phyloP scores from a whole-genome alignment of 2,797 vertebrate genomes.

The Sparus aurata region DNA sequence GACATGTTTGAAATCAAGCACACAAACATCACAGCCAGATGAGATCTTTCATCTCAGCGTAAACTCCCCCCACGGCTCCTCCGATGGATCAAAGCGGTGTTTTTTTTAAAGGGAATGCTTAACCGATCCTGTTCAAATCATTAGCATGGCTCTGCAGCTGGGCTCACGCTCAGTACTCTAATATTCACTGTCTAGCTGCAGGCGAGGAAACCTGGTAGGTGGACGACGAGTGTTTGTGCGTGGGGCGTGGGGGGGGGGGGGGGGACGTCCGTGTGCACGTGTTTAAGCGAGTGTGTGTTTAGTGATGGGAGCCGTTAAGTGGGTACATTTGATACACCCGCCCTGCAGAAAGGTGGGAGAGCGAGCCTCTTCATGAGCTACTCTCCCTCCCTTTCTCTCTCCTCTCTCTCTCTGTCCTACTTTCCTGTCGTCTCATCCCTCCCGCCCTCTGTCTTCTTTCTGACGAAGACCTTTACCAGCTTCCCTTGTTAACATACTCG shows the following conservation, averaged over 20 bases:
- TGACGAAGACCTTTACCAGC: constrained; percentile 14
- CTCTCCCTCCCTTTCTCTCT: not conserved
- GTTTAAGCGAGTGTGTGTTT: constrained; percentile 7
- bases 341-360: constrained; percentile 46
- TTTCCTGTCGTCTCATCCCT: not conserved
- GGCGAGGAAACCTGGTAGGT: constrained; percentile 56
- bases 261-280: not conserved
- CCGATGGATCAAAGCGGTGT: constrained; percentile 69
- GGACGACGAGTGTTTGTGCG: constrained; percentile 56
- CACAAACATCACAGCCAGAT: constrained; percentile 65
- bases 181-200: constrained; percentile 50
- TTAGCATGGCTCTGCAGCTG: constrained; percentile 59
- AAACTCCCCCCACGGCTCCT: constrained; percentile 52
- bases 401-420: not conserved
- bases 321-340: constrained; percentile 68
- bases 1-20: constrained; percentile 64
- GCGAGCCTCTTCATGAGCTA: constrained; percentile 50
- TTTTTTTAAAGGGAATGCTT: constrained; percentile 78
- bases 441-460: constrained; percentile 15
- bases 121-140: constrained; percentile 62
- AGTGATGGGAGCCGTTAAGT: constrained; percentile 54
- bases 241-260: not conserved
- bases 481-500: not conserved
- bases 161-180: constrained; percentile 45
- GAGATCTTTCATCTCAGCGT: constrained; percentile 72